phyloP scores from a whole-genome alignment of 1,140 invertebrate species.

The Sinonovacula constricta region DNA sequence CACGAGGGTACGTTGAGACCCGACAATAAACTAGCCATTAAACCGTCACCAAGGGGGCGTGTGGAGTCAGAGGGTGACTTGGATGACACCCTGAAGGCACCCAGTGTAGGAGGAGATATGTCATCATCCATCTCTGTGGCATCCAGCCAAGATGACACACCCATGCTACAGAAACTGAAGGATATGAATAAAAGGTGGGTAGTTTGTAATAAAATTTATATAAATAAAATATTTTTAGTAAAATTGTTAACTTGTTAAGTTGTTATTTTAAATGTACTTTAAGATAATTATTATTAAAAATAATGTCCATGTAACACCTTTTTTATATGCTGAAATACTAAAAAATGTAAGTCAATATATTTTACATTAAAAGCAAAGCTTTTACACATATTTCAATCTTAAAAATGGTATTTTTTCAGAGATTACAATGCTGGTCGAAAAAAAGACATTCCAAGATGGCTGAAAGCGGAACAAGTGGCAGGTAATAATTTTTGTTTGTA shows the following conservation, averaged over 20 bases:
- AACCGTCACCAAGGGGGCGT: too few species aligned
- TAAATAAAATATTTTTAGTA: too few species aligned
- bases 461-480: slow-evolving; percentile 60
- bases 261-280: too few species aligned
- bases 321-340: too few species aligned
- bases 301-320: slow-evolving; percentile 7
- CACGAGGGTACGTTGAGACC: slow-evolving; percentile 3
- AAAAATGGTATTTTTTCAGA: slow-evolving; percentile 62
- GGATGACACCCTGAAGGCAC: slow-evolving; percentile 35
- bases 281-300: slow-evolving; percentile 8
- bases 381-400: too few species aligned
- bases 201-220: too few species aligned
- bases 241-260: too few species aligned
- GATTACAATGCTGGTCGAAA: slow-evolving; percentile 61
- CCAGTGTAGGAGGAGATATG: slow-evolving; percentile 12
- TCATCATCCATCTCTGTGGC: slow-evolving; percentile 47
- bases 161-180: slow-evolving; percentile 72
- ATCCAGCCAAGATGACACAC: slow-evolving; percentile 61
- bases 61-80: slow-evolving; percentile 33
- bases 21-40: slow-evolving; percentile 11
- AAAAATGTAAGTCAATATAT: too few species aligned
- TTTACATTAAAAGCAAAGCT: too few species aligned
- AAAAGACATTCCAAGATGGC: slow-evolving; percentile 70
- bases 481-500: too few species aligned
- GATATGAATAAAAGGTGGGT: slow-evolving; percentile 72